Evolutionary conservation across 2,888 invertebrate genomes (phyloP).

Genomic region (Epinotia ramella): DNA sequence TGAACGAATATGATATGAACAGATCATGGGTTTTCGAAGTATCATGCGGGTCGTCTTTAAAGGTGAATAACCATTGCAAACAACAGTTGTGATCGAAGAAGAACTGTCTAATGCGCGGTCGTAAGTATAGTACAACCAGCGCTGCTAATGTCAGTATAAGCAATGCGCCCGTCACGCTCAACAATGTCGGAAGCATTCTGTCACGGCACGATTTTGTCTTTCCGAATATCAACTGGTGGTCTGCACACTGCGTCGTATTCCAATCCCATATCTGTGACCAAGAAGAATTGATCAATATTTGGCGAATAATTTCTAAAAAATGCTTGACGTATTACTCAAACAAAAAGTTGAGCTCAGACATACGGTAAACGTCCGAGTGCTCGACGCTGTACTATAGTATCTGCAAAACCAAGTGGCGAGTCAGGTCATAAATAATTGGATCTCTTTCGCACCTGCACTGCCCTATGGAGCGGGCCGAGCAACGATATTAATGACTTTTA

Average conservation of each 20-base stretch:
- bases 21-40: constrained; percentile 14
- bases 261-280: constrained; percentile 25
- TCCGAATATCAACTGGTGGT: neutral
- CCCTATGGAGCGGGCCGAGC: no score
- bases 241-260: constrained; percentile 16
- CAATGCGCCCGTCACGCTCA: constrained; percentile 8
- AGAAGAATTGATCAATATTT: neutral
- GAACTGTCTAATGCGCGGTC: constrained; percentile 12
- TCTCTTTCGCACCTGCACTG: no score
- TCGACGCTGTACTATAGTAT: no score
- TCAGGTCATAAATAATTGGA: no score
- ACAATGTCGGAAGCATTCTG: neutral
- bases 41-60: constrained; percentile 14
- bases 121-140: neutral
- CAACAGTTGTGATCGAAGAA: constrained; percentile 12
- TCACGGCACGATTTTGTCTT: neutral
- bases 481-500: no score
- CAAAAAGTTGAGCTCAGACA: neutral
- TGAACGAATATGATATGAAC: constrained; percentile 19
- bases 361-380: no score
- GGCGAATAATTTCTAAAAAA: neutral
- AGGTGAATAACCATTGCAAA: constrained; percentile 1
- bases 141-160: neutral
- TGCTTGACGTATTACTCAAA: neutral
- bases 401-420: no score